phyloP scores from a whole-genome alignment of 2,888 invertebrate species.

The Leistus spinibarbis region DNA sequence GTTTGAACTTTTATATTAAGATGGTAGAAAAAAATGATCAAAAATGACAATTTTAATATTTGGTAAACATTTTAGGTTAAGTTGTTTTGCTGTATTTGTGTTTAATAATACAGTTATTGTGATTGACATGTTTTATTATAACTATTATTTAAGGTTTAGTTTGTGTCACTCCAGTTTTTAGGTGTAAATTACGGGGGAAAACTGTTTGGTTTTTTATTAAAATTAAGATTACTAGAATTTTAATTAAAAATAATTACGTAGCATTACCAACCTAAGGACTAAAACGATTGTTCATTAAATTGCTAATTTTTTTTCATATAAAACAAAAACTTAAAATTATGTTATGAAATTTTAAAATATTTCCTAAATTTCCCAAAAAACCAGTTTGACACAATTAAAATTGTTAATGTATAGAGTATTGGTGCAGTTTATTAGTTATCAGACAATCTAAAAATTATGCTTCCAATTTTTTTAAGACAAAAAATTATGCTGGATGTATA shows the following conservation, averaged over 20 bases:
- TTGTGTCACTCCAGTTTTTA: not conserved
- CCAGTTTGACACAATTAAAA: not conserved
- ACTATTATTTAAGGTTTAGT: slow-evolving; percentile 1
- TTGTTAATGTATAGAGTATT: not conserved
- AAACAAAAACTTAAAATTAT: too few species aligned
- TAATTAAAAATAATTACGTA: slow-evolving; percentile 2
- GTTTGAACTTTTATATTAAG: not conserved
- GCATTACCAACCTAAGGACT: slow-evolving; percentile 1
- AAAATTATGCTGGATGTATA: slow-evolving; percentile 1
- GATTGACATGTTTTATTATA: slow-evolving; percentile 2
- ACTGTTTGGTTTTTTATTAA: too few species aligned
- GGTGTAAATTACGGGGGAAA: too few species aligned
- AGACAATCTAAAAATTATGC: not conserved
- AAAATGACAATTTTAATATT: not conserved
- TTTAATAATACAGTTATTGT: slow-evolving; percentile 9
- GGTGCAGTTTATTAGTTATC: not conserved
- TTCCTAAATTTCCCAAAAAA: not conserved
- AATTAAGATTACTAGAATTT: not conserved
- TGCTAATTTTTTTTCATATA: too few species aligned
- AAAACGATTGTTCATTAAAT: too few species aligned
- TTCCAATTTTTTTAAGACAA: not conserved
- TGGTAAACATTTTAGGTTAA: not conserved
- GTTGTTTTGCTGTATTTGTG: not conserved
- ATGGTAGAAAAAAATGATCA: not conserved
- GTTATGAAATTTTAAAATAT: not conserved